Percentiles rank a stretch among this genome's conserved stretches.
phyloP scores from a whole-genome alignment of 1,140 invertebrate species.

The Macrobrachium nipponense region DNA sequence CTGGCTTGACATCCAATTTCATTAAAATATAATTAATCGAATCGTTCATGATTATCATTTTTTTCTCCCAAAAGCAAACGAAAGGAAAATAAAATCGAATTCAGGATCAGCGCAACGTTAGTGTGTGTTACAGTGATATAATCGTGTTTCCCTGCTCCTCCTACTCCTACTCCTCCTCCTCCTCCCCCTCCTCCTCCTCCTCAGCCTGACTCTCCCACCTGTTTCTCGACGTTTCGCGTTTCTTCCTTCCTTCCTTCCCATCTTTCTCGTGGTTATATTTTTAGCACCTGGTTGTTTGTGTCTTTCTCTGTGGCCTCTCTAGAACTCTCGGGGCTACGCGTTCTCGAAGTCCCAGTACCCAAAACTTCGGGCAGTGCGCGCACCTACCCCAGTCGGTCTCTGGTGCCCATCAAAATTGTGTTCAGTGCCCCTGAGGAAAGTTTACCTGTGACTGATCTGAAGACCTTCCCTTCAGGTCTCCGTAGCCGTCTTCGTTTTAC shows the following conservation, averaged over 20 bases:
- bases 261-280: not conserved
- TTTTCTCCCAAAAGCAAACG: too few relatives aligned
- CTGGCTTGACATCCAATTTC: too few relatives aligned
- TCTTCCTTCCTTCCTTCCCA: not conserved
- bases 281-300: not conserved
- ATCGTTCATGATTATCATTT: too few relatives aligned
- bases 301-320: not conserved
- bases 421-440: not conserved
- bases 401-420: not conserved
- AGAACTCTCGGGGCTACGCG: not conserved
- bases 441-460: not conserved
- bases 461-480: not conserved
- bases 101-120: too few relatives aligned
- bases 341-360: not conserved
- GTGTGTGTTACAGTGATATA: not conserved
- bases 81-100: too few relatives aligned
- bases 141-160: not conserved
- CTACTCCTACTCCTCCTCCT: not conserved
- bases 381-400: constrained; percentile 11
- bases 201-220: not conserved
- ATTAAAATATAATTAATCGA: too few relatives aligned
- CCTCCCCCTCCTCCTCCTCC: not conserved
- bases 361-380: not conserved
- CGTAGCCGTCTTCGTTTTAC: too few relatives aligned
- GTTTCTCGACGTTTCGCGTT: not conserved